Base-by-base conservation (phyloP, 2,797 vertebrate species). In the Macrochelys suwanniensis region DNA sequence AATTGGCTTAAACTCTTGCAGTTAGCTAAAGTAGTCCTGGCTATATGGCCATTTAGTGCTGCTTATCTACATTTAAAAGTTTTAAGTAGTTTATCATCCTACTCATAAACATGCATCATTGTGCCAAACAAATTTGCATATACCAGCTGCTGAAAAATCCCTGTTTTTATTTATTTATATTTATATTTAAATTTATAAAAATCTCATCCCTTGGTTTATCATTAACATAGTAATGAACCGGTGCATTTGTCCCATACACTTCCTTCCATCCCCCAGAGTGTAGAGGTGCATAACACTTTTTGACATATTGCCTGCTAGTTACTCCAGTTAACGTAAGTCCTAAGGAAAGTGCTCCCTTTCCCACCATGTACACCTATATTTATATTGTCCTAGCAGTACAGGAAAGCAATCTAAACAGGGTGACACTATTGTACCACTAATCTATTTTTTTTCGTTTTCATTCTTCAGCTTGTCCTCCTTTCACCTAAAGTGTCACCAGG, bases 11-110 rank as follows among this genome's bases (percentile, higher is more conserved):
- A 50, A 68, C 53, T 92, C 0, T 84, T 51, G 79, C 51, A 8
- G 33, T 94, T 95, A 85, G 4, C 57, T 84, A 74, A 82, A 94
- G 56, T 6, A 45, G 11, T 68, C 42, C 50, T 82, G 85, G 23
- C 2, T 49, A 25, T 93, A 59, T 13, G 88, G 25, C 13, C 51
- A 3, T 89, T 95, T 91, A 89, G 84, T 21, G 28, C 28, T 49
- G 25, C 31, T 90, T 89, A 84, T 50, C 65, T 82, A n/a, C 49
- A 53, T 53, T n/a, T 57, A 65, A 53, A 7, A 74, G 10, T 71
- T 37, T 42, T 56, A 79, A 80, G 8, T 65, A 71, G 4, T 2
- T 93, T 77, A 91, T 89, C 45, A 28, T n/a, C 33, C 51, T 6
- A 2, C 82, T 90, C 47, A 31, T 0, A 74, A 85, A 37, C 0